A percentile compares a stretch with the other conserved stretches of the same genome.
Conservation (phyloP, 2,888 invertebrate genomes). For the Drosophila fungiperda region DNA sequence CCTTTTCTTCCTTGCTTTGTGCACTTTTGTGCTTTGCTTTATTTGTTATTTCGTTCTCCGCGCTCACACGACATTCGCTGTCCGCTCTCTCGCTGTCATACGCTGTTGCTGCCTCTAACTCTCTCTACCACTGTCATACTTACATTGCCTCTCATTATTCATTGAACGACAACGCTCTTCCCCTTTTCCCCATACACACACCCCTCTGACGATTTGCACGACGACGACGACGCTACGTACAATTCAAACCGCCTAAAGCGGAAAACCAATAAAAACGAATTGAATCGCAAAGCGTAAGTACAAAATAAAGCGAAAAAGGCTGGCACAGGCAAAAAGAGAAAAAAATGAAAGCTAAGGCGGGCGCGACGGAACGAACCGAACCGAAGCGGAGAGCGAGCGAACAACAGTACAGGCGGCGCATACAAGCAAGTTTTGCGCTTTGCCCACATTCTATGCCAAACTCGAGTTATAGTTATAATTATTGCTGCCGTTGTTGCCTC, state of each 20-base stretch:
- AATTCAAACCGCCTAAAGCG: conserved; percentile 82
- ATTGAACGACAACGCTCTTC: conserved; percentile 72
- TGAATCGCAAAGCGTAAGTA: conserved; percentile 80
- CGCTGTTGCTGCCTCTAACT: conserved; percentile 42
- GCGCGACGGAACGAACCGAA: conserved; percentile 42
- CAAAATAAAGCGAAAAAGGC: conserved; percentile 79
- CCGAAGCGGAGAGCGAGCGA: conserved; percentile 48
- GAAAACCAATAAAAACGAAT: conserved; percentile 81
- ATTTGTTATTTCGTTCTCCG: conserved; percentile 69
- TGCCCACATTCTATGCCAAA: conserved; percentile 71
- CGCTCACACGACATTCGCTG: conserved; percentile 58
- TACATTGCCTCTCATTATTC: conserved; percentile 78
- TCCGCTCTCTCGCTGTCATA: conserved; percentile 34
- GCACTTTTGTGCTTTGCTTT: conserved; percentile 76
- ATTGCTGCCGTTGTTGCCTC: conserved; percentile 67
- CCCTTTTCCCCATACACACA: conserved; percentile 43
- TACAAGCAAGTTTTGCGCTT: conserved; percentile 78
- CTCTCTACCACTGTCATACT: conserved; percentile 53
- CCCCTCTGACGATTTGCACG: conserved; percentile 64
- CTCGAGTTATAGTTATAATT: conserved; percentile 81
- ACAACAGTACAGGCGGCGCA: conserved; percentile 74
- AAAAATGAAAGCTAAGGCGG: conserved; percentile 78
- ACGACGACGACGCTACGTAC: conserved; percentile 67
- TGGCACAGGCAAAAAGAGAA: conserved; percentile 63
- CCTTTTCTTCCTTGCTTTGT: conserved; percentile 65